Conservation (phyloP, 2,113 vertebrate species). For the Glaucidium brasilianum region DNA sequence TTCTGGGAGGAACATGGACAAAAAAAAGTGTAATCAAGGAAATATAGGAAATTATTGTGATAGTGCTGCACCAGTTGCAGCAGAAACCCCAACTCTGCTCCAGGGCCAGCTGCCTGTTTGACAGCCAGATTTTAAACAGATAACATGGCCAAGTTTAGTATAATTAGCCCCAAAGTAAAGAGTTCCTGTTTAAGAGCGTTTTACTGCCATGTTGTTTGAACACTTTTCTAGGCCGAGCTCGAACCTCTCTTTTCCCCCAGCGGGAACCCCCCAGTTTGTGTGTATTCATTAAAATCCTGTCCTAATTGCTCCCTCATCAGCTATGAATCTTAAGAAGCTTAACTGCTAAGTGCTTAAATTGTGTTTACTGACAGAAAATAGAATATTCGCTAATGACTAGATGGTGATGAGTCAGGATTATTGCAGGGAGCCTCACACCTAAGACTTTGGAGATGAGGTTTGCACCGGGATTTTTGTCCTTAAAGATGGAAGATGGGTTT, state of each 20-base stretch:
- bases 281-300: slow-evolving; percentile 70
- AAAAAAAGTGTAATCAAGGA: neutral
- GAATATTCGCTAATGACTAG: slow-evolving; percentile 64
- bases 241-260: slow-evolving; percentile 36
- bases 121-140: neutral
- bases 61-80: neutral
- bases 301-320: slow-evolving; percentile 74
- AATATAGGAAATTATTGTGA: neutral
- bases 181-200: slow-evolving; percentile 18
- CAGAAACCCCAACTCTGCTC: neutral
- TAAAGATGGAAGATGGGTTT: neutral
- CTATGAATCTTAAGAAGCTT: slow-evolving; percentile 73
- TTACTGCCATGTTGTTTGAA: slow-evolving; percentile 31
- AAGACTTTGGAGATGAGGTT: neutral
- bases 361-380: slow-evolving; percentile 72
- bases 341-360: slow-evolving; percentile 70
- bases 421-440: neutral
- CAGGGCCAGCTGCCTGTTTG: neutral
- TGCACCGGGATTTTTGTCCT: neutral
- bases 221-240: slow-evolving; percentile 28
- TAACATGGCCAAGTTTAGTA: neutral
- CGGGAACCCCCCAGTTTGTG: slow-evolving; percentile 48
- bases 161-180: slow-evolving; percentile 51
- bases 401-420: slow-evolving; percentile 42
- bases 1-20: neutral